These are phyloP conservation scores for Malacoraja senta DNA, from an alignment of 2,797 vertebrate species.

Conservation along the genomic window DNA sequence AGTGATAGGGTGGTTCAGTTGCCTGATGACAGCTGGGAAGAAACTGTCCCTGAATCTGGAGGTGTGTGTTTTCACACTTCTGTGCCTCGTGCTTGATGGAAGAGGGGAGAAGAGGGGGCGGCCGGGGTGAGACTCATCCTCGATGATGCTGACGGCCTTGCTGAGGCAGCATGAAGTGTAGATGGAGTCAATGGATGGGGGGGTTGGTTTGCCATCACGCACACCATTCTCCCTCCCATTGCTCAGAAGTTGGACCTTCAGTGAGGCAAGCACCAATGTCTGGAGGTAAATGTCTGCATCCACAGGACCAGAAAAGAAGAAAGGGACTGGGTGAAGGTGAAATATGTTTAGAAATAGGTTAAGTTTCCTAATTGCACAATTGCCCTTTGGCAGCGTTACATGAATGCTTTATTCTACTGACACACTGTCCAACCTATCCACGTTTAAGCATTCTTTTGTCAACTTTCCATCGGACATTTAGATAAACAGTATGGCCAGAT, in stretches of 20 bases:
- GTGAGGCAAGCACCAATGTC: neutral
- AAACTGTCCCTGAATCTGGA: no score
- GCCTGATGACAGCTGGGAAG: no score
- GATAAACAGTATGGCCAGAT: neutral
- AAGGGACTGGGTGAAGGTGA: neutral
- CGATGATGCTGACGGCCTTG: no score
- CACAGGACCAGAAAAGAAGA: neutral
- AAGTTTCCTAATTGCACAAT: neutral
- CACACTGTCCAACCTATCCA: neutral
- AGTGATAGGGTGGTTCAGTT: no score
- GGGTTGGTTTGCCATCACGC: no score
- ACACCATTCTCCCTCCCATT: no score
- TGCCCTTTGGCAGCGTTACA: neutral
- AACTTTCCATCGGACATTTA: neutral
- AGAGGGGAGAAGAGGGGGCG: no score
- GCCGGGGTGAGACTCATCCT: no score
- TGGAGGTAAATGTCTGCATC: neutral
- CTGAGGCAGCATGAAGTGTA: no score
- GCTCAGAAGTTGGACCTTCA: neutral
- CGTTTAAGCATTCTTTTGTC: neutral
- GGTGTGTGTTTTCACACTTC: no score
- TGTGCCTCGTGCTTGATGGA: no score
- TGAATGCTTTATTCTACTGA: neutral
- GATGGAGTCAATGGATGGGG: no score
- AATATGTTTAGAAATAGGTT: neutral